Conservation (phyloP, 2,113 vertebrate genomes). For the Otus sunia region DNA sequence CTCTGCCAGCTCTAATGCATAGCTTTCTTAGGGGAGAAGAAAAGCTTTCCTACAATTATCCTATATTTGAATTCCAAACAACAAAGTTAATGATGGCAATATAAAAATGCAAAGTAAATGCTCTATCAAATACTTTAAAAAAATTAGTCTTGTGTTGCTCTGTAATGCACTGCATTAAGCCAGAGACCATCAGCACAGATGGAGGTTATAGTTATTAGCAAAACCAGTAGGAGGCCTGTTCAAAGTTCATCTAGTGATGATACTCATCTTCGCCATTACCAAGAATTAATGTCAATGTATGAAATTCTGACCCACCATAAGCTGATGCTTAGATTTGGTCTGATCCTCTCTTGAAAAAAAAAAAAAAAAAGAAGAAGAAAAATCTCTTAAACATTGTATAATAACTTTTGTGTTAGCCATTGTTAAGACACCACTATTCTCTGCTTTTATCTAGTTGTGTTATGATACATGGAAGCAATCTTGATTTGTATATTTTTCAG, state of each 20-base stretch:
- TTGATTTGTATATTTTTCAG: background rate
- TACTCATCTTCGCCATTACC: background rate
- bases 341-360: background rate
- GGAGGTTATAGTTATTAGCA: background rate
- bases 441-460: background rate
- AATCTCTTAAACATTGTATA: background rate
- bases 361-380: background rate
- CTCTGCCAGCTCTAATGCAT: background rate
- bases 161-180: background rate
- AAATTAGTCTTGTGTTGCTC: background rate
- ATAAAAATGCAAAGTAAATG: background rate
- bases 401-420: background rate
- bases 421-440: background rate
- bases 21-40: background rate
- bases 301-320: background rate
- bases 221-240: background rate
- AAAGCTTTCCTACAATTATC: background rate
- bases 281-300: background rate
- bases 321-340: background rate
- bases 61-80: background rate
- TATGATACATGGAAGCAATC: background rate
- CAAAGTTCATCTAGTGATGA: background rate
- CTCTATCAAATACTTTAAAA: background rate
- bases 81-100: background rate
- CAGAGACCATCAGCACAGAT: background rate